These are phyloP conservation scores for Dallia pectoralis DNA, from an alignment of 2,797 vertebrate genomes.

Conservation along the genomic window DNA sequence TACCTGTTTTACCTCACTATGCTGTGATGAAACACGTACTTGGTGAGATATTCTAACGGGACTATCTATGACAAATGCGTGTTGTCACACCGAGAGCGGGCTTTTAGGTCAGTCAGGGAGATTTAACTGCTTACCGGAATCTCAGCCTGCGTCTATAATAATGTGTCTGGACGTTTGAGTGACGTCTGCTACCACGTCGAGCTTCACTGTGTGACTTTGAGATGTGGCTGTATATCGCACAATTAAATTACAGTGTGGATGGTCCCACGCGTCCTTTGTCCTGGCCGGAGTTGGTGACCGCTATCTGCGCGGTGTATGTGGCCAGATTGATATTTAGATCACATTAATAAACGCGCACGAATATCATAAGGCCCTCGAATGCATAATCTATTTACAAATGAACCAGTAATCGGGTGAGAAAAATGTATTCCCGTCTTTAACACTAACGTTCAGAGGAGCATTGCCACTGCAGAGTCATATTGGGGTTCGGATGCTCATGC, in stretches of 20 bases:
- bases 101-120: neutral
- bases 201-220: neutral
- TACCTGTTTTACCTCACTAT: neutral
- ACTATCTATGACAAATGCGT: neutral
- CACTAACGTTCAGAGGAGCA: neutral
- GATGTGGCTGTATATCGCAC: neutral
- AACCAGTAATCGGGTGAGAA: neutral
- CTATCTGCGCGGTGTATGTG: neutral
- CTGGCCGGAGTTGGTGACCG: neutral
- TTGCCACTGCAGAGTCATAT: neutral
- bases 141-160: neutral
- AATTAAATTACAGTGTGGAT: neutral
- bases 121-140: neutral
- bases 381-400: neutral
- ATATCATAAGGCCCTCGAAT: neutral
- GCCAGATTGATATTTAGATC: neutral
- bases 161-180: neutral
- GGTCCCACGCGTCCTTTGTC: conserved; percentile 1
- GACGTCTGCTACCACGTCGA: neutral
- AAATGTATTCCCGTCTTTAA: neutral
- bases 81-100: neutral
- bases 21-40: neutral
- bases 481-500: neutral
- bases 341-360: neutral
- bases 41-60: neutral